A percentile compares a stretch with the other conserved stretches of the same genome.
Conservation (phyloP, 1,140 invertebrate genomes). For the Trinorchestia longiramus region DNA sequence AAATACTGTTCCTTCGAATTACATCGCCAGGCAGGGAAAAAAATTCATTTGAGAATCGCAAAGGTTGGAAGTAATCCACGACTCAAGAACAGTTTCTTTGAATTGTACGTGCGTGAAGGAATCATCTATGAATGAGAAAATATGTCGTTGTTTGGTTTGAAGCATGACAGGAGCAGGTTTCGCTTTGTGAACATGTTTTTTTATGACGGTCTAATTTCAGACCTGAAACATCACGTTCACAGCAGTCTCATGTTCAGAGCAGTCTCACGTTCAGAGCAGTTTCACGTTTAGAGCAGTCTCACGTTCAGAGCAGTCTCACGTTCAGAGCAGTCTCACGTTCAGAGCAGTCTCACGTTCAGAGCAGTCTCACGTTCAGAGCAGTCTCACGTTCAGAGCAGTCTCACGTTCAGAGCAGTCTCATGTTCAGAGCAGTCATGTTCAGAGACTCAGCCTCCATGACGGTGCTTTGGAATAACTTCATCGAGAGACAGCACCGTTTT, state of each 20-base stretch:
- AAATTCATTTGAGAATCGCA: neutral
- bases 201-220: neutral
- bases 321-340: too few relatives aligned
- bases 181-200: neutral
- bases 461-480: neutral
- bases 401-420: too few relatives aligned
- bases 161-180: neutral
- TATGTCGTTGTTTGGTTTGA: neutral
- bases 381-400: too few relatives aligned
- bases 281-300: too few relatives aligned
- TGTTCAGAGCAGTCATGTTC: too few relatives aligned
- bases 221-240: neutral
- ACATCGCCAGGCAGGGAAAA: neutral
- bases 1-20: neutral
- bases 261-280: neutral
- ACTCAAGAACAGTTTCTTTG: neutral
- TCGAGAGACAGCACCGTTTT: neutral
- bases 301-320: neutral
- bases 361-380: neutral
- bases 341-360: neutral
- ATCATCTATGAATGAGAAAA: neutral
- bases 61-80: neutral
- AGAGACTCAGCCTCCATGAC: neutral
- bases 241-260: neutral
- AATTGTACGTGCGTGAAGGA: neutral